phyloP scores from a whole-genome alignment of 2,888 invertebrate species.

The Tetranychus truncatus region DNA sequence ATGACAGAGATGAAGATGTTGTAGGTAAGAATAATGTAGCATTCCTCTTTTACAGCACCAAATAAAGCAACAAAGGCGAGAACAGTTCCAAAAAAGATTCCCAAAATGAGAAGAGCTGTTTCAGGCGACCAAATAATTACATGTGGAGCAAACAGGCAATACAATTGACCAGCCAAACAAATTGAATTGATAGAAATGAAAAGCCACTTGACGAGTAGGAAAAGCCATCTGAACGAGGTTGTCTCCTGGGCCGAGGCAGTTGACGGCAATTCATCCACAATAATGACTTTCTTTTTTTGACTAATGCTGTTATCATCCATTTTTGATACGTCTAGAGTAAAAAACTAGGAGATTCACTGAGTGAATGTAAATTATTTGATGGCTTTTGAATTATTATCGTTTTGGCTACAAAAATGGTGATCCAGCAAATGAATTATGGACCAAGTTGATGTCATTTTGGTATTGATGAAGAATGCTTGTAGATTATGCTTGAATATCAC shows the following conservation, averaged over 20 bases:
- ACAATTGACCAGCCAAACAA: not conserved
- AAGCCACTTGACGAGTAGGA: not conserved
- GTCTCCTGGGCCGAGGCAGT: not conserved
- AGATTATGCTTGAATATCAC: no score
- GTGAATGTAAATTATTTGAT: no score
- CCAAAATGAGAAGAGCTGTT: slow-evolving; percentile 9
- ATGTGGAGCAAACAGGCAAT: not conserved
- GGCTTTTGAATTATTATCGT: no score
- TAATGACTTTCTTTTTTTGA: not conserved
- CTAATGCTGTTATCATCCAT: no score
- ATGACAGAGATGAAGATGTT: slow-evolving; percentile 3
- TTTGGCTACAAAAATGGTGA: no score
- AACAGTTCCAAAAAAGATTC: slow-evolving; percentile 10
- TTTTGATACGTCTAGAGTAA: no score
- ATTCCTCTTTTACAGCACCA: slow-evolving; percentile 12
- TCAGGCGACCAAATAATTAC: slow-evolving; percentile 5
- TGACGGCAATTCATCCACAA: not conserved
- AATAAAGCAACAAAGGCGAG: slow-evolving; percentile 6
- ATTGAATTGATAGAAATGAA: slow-evolving; percentile 3
- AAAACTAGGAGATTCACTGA: no score
- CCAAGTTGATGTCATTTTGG: no score
- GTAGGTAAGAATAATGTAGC: slow-evolving; percentile 11
- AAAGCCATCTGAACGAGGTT: slow-evolving; percentile 1
- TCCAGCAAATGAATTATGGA: no score
- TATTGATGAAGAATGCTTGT: no score